Evolutionary conservation across 2,113 vertebrate species (phyloP).

Genomic region (Formicarius rufipectus): DNA sequence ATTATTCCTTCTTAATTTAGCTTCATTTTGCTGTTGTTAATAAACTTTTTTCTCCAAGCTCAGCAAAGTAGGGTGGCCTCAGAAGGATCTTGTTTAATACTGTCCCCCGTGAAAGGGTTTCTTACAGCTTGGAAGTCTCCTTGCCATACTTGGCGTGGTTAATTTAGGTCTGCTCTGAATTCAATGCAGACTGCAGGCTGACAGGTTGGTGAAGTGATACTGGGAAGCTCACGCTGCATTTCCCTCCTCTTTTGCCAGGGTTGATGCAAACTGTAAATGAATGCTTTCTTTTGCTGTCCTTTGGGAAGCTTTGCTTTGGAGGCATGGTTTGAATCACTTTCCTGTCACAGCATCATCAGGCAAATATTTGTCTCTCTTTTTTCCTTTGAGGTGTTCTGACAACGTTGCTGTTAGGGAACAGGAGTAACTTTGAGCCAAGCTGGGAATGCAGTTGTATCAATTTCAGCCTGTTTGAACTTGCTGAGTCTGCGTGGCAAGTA

Average conservation of each 20-base stretch:
- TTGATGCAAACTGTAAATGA: background rate
- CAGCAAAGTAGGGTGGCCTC: background rate
- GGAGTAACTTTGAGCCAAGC: background rate
- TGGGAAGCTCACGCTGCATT: background rate
- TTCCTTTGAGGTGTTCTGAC: slow-evolving; percentile 45
- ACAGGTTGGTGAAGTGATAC: background rate
- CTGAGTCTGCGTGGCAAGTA: background rate
- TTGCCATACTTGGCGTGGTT: background rate
- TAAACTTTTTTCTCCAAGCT: background rate
- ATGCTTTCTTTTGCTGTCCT: background rate
- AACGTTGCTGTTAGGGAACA: background rate
- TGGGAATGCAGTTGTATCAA: slow-evolving; percentile 25
- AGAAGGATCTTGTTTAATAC: background rate
- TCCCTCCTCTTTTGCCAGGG: background rate
- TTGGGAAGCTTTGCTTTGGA: slow-evolving; percentile 6
- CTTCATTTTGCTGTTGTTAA: background rate
- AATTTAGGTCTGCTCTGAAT: slow-evolving; percentile 4
- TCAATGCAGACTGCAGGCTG: background rate
- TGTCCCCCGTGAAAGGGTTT: background rate
- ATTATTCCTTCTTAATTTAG: background rate
- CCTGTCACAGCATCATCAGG: slow-evolving; percentile 26
- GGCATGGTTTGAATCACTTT: slow-evolving; percentile 20
- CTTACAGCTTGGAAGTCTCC: background rate
- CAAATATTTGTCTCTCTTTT: slow-evolving; percentile 11
- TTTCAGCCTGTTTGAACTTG: slow-evolving; percentile 59